phyloP scores from a whole-genome alignment of 2,113 vertebrate genomes.

The Maccullochella peelii region DNA sequence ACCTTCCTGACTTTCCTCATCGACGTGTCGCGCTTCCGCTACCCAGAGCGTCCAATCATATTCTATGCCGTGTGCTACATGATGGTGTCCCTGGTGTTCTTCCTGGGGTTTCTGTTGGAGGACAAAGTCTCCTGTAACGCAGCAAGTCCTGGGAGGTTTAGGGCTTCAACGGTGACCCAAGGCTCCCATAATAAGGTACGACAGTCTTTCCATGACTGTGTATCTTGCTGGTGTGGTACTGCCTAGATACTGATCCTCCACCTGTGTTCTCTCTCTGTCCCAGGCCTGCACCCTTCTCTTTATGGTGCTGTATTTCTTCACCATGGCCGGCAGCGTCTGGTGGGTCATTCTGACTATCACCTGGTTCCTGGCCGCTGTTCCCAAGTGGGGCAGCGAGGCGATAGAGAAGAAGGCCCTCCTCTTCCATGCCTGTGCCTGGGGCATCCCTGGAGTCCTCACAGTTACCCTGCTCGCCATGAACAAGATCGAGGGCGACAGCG shows the following conservation, averaged over 20 bases:
- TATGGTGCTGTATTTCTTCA: conserved; percentile 99
- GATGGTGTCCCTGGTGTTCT: conserved; percentile 98
- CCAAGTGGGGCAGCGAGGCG: conserved; percentile 99
- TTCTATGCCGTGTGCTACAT: conserved; percentile 99
- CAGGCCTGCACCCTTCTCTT: conserved; percentile 96
- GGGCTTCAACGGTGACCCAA: conserved; percentile 93
- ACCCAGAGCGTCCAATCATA: conserved; percentile 96
- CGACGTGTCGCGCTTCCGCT: conserved; percentile 95
- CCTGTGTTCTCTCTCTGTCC: background rate
- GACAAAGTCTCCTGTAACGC: conserved; percentile 94
- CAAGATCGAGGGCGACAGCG: conserved; percentile 96
- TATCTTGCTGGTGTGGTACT: background rate
- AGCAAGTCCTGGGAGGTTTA: conserved; percentile 88
- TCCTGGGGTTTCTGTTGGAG: conserved; percentile 95
- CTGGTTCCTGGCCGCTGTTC: conserved; percentile 98
- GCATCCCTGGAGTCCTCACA: conserved; percentile 94
- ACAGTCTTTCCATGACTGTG: background rate
- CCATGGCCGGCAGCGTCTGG: conserved; percentile 98
- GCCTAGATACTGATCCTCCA: background rate
- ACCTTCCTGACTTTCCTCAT: conserved; percentile 99
- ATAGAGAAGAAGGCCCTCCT: conserved; percentile 98
- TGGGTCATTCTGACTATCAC: conserved; percentile 99
- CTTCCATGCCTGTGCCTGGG: conserved; percentile 97
- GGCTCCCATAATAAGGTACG: conserved; percentile 94
- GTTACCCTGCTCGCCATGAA: conserved; percentile 96